These are phyloP conservation scores for Sebastes vulpes DNA, from an alignment of 2,797 vertebrate species.

Conservation along the genomic window DNA sequence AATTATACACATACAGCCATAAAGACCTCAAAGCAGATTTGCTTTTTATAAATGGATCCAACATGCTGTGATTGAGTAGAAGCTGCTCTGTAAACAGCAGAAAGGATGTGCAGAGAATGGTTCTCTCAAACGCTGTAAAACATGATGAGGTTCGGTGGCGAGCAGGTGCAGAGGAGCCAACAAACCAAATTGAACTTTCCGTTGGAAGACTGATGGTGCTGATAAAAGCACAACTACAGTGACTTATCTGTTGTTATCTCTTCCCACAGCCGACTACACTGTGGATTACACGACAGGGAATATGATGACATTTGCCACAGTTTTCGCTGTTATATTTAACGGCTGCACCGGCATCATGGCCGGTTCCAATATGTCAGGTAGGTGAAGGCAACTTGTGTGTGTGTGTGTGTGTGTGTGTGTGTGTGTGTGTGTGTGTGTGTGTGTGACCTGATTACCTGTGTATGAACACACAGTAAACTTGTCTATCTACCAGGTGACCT, in stretches of 20 bases:
- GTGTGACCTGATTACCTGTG: not conserved
- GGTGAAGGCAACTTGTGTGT: not conserved
- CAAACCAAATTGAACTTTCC: conserved; percentile 15
- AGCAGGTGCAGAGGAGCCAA: not conserved
- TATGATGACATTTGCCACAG: conserved; percentile 91
- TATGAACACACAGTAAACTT: not conserved
- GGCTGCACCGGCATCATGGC: conserved; percentile 97
- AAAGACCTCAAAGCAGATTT: not conserved
- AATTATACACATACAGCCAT: not conserved
- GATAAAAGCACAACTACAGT: not conserved
- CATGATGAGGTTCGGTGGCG: not conserved
- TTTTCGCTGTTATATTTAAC: conserved; percentile 95
- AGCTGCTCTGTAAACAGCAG: not conserved
- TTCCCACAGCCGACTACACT: conserved; percentile 81
- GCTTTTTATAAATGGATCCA: not conserved
- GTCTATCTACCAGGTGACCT: conserved; percentile 86
- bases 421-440: too few species aligned
- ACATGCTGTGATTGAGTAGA: not conserved
- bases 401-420: not conserved
- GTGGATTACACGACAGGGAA: conserved; percentile 91
- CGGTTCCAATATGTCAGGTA: conserved; percentile 95
- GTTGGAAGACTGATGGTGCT: conserved; percentile 3
- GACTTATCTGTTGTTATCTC: conserved; percentile 15
- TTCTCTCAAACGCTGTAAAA: conserved; percentile 23
- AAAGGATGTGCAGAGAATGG: not conserved